Base-by-base conservation (phyloP, 1,140 invertebrate species). In the Apis florea region DNA sequence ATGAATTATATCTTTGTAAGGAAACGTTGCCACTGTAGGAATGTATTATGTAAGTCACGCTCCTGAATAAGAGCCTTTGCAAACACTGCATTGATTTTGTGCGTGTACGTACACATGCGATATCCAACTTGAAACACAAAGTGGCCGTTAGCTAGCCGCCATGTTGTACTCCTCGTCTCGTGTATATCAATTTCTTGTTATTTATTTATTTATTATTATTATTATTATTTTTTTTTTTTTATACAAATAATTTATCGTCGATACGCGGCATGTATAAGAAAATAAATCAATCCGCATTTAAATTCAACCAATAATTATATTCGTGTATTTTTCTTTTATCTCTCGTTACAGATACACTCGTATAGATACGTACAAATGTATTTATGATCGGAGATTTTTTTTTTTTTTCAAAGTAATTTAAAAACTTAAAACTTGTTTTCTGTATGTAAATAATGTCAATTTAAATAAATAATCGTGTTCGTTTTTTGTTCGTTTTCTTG, bases 81-180 rank as follows among this genome's bases (percentile, higher is more conserved):
- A 73, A 80, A 80, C 61, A 71, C 40, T 49, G 49, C 59, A 80
- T 80, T 61, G 78, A 80, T 80, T 80, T 80, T 80, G 59, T 73
- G 26, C 11, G 54, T 54, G 56, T 63, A 15, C 10, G 15, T 10
- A 24, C 24, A 49, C 59, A 21, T 51, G 49, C 74, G 56, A 73
- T 80, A 59, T 49, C 31, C 24, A 49, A 71, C 26, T 53, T 59
- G 56, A 58, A 10, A n/a, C 58, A 64, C 51, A 73, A 80, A 64
- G 31, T 53, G 13, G 59, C 47, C 47, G 64, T 80, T 80, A 80
- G 63, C 49, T 66, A 61, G 9, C 61, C 49, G 58, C 53, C 54
- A 26, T 51, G 31, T 61, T 49, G 9, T 5, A 74, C 31, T 6
- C 72, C 31, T 6, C 72, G 56, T 47, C 49, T 26, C 58, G 58